Percentiles rank a stretch among this genome's conserved stretches.
Conservation (phyloP, 2,888 invertebrate species). For the Aricia artaxerxes region DNA sequence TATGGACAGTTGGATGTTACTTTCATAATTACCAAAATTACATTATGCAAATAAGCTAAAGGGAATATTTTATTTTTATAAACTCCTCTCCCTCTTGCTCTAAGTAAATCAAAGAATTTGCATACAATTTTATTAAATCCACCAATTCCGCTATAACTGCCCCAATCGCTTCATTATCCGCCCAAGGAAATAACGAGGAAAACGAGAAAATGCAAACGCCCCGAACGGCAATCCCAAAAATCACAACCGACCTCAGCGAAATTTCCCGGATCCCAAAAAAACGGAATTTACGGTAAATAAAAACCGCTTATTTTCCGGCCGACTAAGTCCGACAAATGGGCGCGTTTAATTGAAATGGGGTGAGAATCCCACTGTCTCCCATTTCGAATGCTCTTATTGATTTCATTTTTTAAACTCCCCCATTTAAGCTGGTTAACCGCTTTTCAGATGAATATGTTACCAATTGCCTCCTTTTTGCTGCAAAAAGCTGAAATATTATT, state of each 20-base stretch:
- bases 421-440: neutral
- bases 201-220: neutral
- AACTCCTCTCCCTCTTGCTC: too few relatives aligned
- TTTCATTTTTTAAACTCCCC: constrained; percentile 8
- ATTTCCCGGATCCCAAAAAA: constrained; percentile 7
- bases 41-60: too few relatives aligned
- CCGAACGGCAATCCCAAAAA: neutral
- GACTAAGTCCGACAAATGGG: constrained; percentile 29
- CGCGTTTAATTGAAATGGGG: constrained; percentile 29
- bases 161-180: constrained; percentile 19
- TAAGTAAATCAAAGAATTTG: neutral
- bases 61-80: too few relatives aligned
- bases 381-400: constrained; percentile 3
- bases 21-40: too few relatives aligned
- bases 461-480: neutral
- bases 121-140: neutral
- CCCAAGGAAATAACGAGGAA: constrained; percentile 14
- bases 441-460: constrained; percentile 1
- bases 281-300: constrained; percentile 28
- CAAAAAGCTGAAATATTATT: neutral
- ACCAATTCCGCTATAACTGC: neutral
- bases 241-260: constrained; percentile 13
- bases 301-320: constrained; percentile 29
- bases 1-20: too few relatives aligned
- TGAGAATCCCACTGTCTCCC: constrained; percentile 10